These are phyloP conservation scores for Icerya purchasi DNA, from an alignment of 2,888 invertebrate species.

Conservation along the genomic window DNA sequence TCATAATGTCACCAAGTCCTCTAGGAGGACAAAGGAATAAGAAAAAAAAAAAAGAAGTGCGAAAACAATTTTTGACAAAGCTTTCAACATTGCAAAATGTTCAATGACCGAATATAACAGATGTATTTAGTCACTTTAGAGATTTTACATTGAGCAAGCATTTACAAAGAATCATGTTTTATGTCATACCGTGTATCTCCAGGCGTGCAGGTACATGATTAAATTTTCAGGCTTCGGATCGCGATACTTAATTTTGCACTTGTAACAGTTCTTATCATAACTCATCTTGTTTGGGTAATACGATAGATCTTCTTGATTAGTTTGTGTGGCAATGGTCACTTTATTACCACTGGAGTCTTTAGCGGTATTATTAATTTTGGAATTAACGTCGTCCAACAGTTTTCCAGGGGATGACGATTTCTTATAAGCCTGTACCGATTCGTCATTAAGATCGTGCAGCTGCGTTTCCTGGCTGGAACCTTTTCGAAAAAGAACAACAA, in stretches of 20 bases:
- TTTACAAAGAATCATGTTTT: not conserved
- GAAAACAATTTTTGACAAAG: too few relatives aligned
- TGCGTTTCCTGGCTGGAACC: conserved; percentile 13
- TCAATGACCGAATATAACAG: not conserved
- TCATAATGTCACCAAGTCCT: too few relatives aligned
- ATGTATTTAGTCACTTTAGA: not conserved
- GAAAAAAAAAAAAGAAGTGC: too few relatives aligned
- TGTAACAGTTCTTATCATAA: conserved; percentile 70
- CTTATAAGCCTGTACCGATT: conserved; percentile 7
- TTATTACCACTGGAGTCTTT: conserved; percentile 22
- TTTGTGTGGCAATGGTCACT: conserved; percentile 69
- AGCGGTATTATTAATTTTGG: not conserved
- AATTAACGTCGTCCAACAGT: conserved; percentile 6
- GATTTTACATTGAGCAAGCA: too few relatives aligned
- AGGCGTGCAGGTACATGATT: conserved; percentile 89
- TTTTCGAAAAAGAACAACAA: too few relatives aligned
- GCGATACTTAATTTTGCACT: conserved; percentile 75
- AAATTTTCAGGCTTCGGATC: conserved; percentile 81
- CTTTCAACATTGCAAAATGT: too few relatives aligned
- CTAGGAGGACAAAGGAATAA: too few relatives aligned
- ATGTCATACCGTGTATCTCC: conserved; percentile 56
- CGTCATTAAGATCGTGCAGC: conserved; percentile 11
- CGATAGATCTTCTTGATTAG: conserved; percentile 48
- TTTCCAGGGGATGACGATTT: conserved; percentile 8
- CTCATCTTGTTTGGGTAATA: conserved; percentile 50